phyloP scores from a whole-genome alignment of 2,797 vertebrate genomes.

The Ateles fusciceps region DNA sequence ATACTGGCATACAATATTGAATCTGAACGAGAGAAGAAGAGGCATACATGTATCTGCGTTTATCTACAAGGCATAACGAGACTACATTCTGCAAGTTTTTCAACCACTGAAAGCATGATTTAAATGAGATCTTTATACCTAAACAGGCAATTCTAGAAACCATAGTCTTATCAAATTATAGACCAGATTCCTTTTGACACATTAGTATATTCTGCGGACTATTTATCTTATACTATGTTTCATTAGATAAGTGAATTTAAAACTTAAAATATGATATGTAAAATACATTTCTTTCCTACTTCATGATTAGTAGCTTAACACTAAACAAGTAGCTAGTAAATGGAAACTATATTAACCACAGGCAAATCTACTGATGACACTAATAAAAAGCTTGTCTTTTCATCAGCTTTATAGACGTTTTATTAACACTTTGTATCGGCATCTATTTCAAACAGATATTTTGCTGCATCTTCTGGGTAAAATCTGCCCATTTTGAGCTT shows the following conservation, averaged over 20 bases:
- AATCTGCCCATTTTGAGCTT: slow-evolving; percentile 24
- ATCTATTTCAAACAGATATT: slow-evolving; percentile 40
- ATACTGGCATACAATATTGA: background rate
- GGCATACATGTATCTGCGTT: accelerated
- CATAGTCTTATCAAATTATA: background rate
- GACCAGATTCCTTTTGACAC: background rate
- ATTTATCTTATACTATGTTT: slow-evolving; percentile 32
- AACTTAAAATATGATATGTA: background rate
- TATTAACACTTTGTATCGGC: slow-evolving; percentile 29
- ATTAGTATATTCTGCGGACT: background rate
- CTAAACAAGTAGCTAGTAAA: slow-evolving; percentile 21
- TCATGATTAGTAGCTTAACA: slow-evolving; percentile 7
- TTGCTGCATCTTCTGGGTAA: background rate
- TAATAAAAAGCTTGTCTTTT: slow-evolving; percentile 3
- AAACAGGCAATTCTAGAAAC: background rate
- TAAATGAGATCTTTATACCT: background rate
- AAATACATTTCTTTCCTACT: background rate
- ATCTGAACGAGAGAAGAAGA: background rate
- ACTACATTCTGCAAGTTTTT: background rate
- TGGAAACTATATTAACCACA: background rate
- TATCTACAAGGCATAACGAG: background rate
- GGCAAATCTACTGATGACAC: background rate
- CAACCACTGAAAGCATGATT: background rate
- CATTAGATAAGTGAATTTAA: slow-evolving; percentile 36
- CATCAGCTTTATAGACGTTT: slow-evolving; percentile 32